A percentile compares a stretch with the other conserved stretches of the same genome.
These are phyloP conservation scores for Ceriagrion tenellum DNA, from an alignment of 2,888 invertebrate genomes.

Conservation along the genomic window DNA sequence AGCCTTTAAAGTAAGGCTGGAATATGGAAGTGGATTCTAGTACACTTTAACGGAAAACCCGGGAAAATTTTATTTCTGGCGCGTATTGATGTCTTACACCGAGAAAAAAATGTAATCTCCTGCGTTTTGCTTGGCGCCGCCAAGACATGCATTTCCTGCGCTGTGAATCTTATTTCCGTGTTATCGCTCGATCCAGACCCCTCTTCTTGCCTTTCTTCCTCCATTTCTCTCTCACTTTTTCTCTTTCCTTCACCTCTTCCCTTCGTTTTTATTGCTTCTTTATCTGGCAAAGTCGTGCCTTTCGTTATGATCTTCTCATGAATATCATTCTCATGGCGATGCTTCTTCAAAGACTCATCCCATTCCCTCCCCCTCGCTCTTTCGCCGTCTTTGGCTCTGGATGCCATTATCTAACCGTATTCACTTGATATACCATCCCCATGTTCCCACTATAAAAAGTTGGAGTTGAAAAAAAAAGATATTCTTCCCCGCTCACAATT, in stretches of 20 bases:
- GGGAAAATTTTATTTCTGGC: constrained; percentile 29
- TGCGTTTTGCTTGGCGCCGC: constrained; percentile 52
- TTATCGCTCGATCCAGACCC: constrained; percentile 60
- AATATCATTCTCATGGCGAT: constrained; percentile 61
- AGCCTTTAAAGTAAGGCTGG: neutral
- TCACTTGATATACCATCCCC: constrained; percentile 53
- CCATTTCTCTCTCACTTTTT: neutral
- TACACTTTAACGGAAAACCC: neutral
- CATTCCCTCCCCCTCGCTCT: neutral
- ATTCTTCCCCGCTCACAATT: neutral
- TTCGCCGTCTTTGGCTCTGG: constrained; percentile 26
- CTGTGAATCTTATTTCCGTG: constrained; percentile 59
- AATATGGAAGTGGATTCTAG: neutral
- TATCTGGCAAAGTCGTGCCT: constrained; percentile 61
- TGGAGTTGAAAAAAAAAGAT: neutral
- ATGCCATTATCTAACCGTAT: constrained; percentile 62
- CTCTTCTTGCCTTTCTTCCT: neutral
- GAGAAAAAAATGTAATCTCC: constrained; percentile 53
- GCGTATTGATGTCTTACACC: constrained; percentile 43
- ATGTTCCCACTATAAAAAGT: constrained; percentile 65
- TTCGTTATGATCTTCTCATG: constrained; percentile 67
- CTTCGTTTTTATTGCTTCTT: constrained; percentile 58
- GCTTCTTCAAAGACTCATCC: constrained; percentile 39
- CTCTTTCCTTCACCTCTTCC: neutral
- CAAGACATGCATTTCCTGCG: constrained; percentile 56